phyloP scores from a whole-genome alignment of 2,888 invertebrate species.

The Phoronis australis region DNA sequence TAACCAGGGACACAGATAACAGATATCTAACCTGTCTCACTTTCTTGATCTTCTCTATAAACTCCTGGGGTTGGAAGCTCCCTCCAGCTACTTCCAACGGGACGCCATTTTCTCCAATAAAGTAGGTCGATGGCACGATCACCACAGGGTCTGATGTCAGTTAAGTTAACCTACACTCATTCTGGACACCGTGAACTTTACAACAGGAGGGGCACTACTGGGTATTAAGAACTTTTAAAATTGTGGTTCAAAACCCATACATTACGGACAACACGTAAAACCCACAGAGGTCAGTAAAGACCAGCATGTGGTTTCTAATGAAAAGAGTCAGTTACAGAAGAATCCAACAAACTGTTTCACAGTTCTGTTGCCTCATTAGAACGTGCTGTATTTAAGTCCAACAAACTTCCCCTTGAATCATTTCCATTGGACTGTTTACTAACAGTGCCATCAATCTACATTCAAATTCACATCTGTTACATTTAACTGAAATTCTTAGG shows the following conservation, averaged over 20 bases:
- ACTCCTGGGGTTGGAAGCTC: slow-evolving; percentile 59
- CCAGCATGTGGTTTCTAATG: not conserved
- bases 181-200: not conserved
- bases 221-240: not conserved
- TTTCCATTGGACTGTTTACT: not conserved
- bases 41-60: slow-evolving; percentile 60
- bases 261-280: not conserved
- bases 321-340: not conserved
- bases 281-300: not conserved
- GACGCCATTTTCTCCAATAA: slow-evolving; percentile 75
- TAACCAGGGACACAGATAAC: not conserved
- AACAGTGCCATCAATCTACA: too few species aligned
- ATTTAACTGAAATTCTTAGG: too few species aligned
- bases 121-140: slow-evolving; percentile 68
- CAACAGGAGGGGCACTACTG: not conserved
- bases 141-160: slow-evolving; percentile 51
- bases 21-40: slow-evolving; percentile 28
- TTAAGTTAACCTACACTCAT: slow-evolving; percentile 14
- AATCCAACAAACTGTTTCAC: too few species aligned
- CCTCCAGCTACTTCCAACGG: slow-evolving; percentile 75
- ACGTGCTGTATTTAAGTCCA: too few species aligned
- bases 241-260: not conserved
- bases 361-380: too few species aligned
- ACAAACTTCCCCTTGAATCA: not conserved
- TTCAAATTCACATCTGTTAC: too few species aligned